Evolutionary conservation across 2,113 vertebrate genomes (phyloP), one percentile per base, ranked within the genome.

Genomic region (Channa argus): DNA sequence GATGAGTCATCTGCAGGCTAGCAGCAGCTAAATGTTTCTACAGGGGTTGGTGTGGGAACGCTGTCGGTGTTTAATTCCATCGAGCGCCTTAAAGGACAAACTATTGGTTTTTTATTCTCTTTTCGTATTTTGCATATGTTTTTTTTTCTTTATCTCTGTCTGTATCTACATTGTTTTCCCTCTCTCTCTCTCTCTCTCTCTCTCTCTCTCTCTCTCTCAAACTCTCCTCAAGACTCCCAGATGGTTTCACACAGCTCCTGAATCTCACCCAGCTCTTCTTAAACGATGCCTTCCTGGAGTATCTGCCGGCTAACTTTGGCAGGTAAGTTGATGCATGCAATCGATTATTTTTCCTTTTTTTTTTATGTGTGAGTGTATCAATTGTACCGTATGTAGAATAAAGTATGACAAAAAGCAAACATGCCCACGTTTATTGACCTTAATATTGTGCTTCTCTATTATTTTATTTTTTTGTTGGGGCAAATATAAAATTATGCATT

Each of bases 221-320:
- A 56, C 41, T 63, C 77, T 38, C 91, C 93, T 73, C 72, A 86
- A 99, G 98, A 94, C 96, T 99, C 88, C 98, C 98, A 87, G 98
- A 99, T 92, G 98, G 98, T 85, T 98, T 99, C 86, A 99, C 98
- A 0, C 98, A 99, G 92, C 98, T 99, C 88, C 95, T 99, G 88
- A 99, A 98, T 92, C 89, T 99, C 94, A 98, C 97, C 90, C 97
- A 99, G 94, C 97, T 99, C 90, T 99, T 99, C 93, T 95, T 99
- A 89, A 99, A 99, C 8, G 98, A 99, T 93, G 98, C 98, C 95
- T 99, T 99, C 93, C 93, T 99, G 91, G 98, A 99, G 93, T 98
- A 96, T 94, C 96, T 99, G 87, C 98, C 98, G 68, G 96, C 98
- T 83, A 99, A 99, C 92, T 99, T 99, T 94, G 98, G 98, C 94